phyloP scores from a whole-genome alignment of 2,797 vertebrate species.

The Argya squamiceps region DNA sequence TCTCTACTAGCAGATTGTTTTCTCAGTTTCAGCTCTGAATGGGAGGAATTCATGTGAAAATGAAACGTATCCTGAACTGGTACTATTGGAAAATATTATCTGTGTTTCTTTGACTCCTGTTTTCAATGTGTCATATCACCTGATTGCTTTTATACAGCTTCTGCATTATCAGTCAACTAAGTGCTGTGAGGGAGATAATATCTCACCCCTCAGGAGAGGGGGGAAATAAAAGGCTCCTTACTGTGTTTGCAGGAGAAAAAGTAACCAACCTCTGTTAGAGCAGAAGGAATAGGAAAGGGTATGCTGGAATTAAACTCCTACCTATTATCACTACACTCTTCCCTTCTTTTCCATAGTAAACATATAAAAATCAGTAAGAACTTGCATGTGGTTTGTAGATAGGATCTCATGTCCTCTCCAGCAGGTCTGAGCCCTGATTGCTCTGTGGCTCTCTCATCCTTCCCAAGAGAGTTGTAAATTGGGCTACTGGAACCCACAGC shows the following conservation, averaged over 20 bases:
- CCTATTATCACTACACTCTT: not conserved
- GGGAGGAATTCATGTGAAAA: slow-evolving; percentile 40
- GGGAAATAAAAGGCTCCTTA: not conserved
- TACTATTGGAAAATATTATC: not conserved
- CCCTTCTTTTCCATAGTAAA: not conserved
- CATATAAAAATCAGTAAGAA: not conserved
- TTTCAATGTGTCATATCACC: not conserved
- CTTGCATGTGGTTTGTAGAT: not conserved
- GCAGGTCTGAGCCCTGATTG: not conserved
- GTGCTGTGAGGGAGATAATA: not conserved
- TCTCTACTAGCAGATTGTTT: slow-evolving; percentile 41
- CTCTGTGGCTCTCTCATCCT: not conserved
- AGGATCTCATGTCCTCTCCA: not conserved
- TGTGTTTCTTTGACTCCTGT: not conserved
- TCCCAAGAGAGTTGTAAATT: not conserved
- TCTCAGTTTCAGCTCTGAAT: slow-evolving; percentile 41
- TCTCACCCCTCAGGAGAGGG: not conserved
- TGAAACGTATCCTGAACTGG: slow-evolving; percentile 14
- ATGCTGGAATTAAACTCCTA: not conserved
- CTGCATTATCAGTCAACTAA: not conserved
- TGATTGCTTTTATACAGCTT: not conserved
- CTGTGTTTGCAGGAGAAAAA: not conserved
- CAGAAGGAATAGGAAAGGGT: not conserved
- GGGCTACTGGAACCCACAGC: not conserved
- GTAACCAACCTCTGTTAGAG: not conserved